Base-by-base conservation (phyloP, 92 coral and sea anemone species). In the Micromussa lordhowensis region DNA sequence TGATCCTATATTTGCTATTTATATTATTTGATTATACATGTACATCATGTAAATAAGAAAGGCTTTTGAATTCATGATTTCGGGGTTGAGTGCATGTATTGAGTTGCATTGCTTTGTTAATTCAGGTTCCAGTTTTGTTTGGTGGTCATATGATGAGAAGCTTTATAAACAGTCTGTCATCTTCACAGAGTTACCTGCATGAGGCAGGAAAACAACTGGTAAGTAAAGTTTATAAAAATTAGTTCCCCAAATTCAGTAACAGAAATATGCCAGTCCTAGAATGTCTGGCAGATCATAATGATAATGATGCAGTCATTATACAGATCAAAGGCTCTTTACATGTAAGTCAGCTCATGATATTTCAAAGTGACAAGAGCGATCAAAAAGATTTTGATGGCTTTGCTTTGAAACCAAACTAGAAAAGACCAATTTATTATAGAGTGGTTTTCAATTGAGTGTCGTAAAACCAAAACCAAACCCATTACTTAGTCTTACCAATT, bases 141-240 rank as follows among this genome's bases (percentile, higher is more conserved):
- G 81, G 95, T 79, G 77, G 82, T 31, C 89, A 92, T 66, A 85
- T 94, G 88, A 94, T 95, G 93, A 93, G 91, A 32, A 89, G 91
- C 73, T 90, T 95, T 64, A 85, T 92, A 61, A 95, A 94, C 82
- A 92, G 91, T 58, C 82, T 95, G 82, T 87, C 93, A 5, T 93
- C 96, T 14, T 77, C 78, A 85, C 90, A 94, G 57, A 95, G 78
- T 28, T 95, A 94, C 80, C 93, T 95, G 28, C 94, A 95, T 82
- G 87, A 88, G 30, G 96, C 98, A 44, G 94, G 94, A 35, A 94
- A 86, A 64, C 94, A 95, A 51, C 88, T 94, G 95, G 98, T 95
- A 38, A 79, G 94, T 82, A 35, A n/a, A 28, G 51, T 44, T 44
- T 6, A 1, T 44, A 29, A 28, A 26, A 1, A 29, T 18, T 10